A percentile compares a stretch with the other conserved stretches of the same genome.
Conservation (phyloP, 1,140 invertebrate genomes). For the Atopsyche davidsoni region DNA sequence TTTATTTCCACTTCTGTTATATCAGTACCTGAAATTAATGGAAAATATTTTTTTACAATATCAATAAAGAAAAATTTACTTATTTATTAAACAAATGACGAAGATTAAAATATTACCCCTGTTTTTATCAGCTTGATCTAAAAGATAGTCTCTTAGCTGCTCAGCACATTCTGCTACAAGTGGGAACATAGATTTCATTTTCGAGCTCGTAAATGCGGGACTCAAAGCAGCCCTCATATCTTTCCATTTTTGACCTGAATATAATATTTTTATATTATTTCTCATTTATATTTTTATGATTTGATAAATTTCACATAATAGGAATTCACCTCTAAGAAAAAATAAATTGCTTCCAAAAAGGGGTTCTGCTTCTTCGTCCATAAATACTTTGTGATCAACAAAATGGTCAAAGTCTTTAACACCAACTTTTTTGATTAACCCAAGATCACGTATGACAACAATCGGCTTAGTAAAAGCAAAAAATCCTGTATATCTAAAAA, state of each 20-base stretch:
- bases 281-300: background rate
- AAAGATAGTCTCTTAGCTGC: slow-evolving; percentile 28
- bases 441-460: slow-evolving; percentile 49
- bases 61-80: background rate
- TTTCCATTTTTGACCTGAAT: slow-evolving; percentile 44
- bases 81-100: background rate
- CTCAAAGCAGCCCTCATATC: slow-evolving; percentile 47
- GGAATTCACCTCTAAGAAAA: slow-evolving; percentile 34
- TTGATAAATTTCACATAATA: background rate
- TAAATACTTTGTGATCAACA: slow-evolving; percentile 43
- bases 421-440: slow-evolving; percentile 49
- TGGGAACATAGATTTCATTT: slow-evolving; percentile 47
- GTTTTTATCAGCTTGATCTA: slow-evolving; percentile 5
- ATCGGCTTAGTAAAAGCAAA: slow-evolving; percentile 45
- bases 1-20: slow-evolving; percentile 40
- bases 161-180: slow-evolving; percentile 41
- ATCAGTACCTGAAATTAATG: background rate
- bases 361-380: slow-evolving; percentile 39
- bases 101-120: slow-evolving; percentile 1
- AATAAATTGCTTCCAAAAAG: slow-evolving; percentile 45
- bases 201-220: slow-evolving; percentile 48
- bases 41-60: slow-evolving; percentile 2
- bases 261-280: slow-evolving; percentile 7
- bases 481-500: slow-evolving; percentile 41
- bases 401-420: slow-evolving; percentile 58